Evolutionary conservation across 2,113 vertebrate genomes (phyloP).

Genomic region (Seriola aureovittata): DNA sequence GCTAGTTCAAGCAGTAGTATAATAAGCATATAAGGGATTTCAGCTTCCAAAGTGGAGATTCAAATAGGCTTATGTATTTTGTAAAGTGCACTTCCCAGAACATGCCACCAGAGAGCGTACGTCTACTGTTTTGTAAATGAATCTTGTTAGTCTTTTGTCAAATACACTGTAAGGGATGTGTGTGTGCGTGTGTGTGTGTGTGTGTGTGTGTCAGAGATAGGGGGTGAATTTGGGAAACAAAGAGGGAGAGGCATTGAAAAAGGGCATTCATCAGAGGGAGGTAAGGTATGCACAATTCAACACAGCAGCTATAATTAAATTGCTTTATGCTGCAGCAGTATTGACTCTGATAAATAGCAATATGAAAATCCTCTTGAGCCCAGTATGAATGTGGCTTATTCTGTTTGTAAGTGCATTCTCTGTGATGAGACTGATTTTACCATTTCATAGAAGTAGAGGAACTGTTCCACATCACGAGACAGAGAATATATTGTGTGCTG

Average conservation of each 20-base stretch:
- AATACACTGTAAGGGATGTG: neutral
- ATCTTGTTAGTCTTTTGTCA: neutral
- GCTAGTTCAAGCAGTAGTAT: neutral
- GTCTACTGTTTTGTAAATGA: slow-evolving; percentile 11
- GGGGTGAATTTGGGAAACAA: slow-evolving; percentile 26
- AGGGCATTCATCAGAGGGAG: slow-evolving; percentile 17
- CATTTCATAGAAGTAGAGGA: neutral
- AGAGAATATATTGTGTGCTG: slow-evolving; percentile 38
- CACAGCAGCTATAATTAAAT: slow-evolving; percentile 25
- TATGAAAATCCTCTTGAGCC: neutral
- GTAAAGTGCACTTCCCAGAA: slow-evolving; percentile 10
- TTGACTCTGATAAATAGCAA: slow-evolving; percentile 9
- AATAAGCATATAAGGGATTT: neutral
- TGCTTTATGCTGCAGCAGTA: slow-evolving; percentile 5
- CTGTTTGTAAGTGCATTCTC: neutral
- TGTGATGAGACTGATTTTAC: slow-evolving; percentile 4
- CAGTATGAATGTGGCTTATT: neutral
- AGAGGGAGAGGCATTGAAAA: slow-evolving; percentile 32
- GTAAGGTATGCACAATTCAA: slow-evolving; percentile 29
- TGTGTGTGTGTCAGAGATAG: neutral
- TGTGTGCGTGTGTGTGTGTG: neutral
- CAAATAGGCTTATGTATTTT: neutral
- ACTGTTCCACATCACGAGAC: slow-evolving; percentile 24
- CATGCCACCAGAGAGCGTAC: slow-evolving; percentile 47
- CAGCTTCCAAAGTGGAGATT: neutral